A percentile compares a stretch with the other conserved stretches of the same genome.
Evolutionary conservation across 2,888 invertebrate genomes (phyloP).

Genomic region (Theretra japonica): DNA sequence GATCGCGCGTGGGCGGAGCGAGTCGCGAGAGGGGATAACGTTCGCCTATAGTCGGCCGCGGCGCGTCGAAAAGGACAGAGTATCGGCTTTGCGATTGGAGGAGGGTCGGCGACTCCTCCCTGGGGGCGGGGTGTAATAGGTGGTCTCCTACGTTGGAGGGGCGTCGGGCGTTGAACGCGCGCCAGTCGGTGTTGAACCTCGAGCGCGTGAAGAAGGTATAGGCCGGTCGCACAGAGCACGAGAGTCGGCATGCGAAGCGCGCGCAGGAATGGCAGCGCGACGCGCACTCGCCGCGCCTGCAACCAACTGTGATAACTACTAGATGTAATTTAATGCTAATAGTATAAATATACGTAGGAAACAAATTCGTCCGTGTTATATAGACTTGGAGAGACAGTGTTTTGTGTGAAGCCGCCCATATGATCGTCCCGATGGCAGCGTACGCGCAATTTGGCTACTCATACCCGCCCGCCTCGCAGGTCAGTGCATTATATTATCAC

Average conservation of each 20-base stretch:
- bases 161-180: constrained; percentile 78
- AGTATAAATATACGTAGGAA: constrained; percentile 63
- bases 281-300: constrained; percentile 77
- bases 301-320: constrained; percentile 79
- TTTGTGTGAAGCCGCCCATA: constrained; percentile 83
- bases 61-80: constrained; percentile 72
- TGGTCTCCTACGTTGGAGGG: constrained; percentile 80
- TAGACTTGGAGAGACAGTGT: constrained; percentile 82
- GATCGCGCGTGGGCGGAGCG: constrained; percentile 53
- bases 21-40: constrained; percentile 59
- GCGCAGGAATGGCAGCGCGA: constrained; percentile 80
- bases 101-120: constrained; percentile 60
- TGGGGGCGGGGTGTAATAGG: constrained; percentile 66
- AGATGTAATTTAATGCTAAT: constrained; percentile 65
- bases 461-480: constrained; percentile 96
- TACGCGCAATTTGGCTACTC: constrained; percentile 97
- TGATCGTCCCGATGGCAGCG: constrained; percentile 88
- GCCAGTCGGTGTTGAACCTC: constrained; percentile 80
- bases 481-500: constrained; percentile 72
- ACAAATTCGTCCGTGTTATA: constrained; percentile 71
- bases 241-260: constrained; percentile 72
- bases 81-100: constrained; percentile 67
- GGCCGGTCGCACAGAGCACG: constrained; percentile 63
- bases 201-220: constrained; percentile 73
- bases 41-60: constrained; percentile 63